Percentiles rank a stretch among this genome's conserved stretches.
These are phyloP conservation scores for Pantherophis vulpinus DNA, from an alignment of 2,797 vertebrate species.

Conservation along the genomic window DNA sequence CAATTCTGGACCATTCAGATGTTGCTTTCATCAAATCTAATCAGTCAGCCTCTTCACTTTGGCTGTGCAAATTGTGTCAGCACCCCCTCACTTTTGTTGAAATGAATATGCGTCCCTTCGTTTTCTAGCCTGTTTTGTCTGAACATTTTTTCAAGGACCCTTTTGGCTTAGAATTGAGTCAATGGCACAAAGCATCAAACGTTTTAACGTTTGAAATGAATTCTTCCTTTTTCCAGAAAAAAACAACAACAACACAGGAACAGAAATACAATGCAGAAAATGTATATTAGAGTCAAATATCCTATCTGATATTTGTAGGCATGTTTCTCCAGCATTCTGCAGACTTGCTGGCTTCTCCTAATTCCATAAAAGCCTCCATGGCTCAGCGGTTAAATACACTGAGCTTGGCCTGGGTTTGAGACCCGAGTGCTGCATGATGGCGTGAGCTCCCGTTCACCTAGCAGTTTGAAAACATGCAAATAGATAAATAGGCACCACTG, in stretches of 20 bases:
- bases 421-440: neutral
- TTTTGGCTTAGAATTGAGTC: neutral
- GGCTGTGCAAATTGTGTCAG: neutral
- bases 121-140: neutral
- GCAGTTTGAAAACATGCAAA: neutral
- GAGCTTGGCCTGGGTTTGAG: neutral
- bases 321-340: neutral
- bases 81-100: neutral
- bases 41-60: neutral
- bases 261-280: neutral
- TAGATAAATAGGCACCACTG: neutral
- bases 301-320: neutral
- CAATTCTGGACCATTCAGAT: neutral
- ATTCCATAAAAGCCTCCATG: neutral
- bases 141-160: neutral
- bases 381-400: neutral
- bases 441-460: neutral
- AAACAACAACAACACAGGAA: neutral
- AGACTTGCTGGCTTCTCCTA: neutral
- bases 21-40: neutral
- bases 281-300: neutral
- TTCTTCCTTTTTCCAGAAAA: neutral
- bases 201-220: neutral
- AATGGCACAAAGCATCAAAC: neutral
- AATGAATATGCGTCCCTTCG: neutral